Percentiles rank a stretch among this genome's conserved stretches.
Conservation (phyloP, 2,113 vertebrate genomes). For the Chaetura pelagica region DNA sequence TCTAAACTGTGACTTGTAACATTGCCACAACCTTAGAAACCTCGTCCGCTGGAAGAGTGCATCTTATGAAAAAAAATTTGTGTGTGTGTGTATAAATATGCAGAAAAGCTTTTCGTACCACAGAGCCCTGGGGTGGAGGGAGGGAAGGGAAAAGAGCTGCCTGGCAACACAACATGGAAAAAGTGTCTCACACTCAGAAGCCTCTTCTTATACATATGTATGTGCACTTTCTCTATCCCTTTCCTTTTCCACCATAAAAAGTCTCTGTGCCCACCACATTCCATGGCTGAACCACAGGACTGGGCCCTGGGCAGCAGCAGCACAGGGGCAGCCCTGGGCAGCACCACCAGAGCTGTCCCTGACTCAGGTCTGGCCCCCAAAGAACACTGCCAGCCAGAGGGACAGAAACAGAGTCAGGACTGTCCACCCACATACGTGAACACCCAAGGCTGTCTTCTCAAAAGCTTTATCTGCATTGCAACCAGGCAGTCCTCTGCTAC, state of each 20-base stretch:
- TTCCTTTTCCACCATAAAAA: constrained; percentile 3
- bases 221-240: background rate
- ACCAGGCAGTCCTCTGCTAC: accelerated
- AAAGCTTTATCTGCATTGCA: background rate
- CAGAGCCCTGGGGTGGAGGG: background rate
- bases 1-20: background rate
- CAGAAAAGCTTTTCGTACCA: background rate
- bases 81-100: background rate
- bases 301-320: background rate
- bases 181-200: constrained; percentile 2
- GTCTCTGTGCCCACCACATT: background rate
- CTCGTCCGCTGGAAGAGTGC: background rate
- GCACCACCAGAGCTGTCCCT: accelerated
- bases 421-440: accelerated
- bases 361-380: accelerated
- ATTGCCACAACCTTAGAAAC: background rate
- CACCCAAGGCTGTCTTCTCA: accelerated
- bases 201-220: background rate
- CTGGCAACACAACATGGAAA: constrained; percentile 48
- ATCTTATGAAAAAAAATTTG: background rate
- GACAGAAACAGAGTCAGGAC: background rate
- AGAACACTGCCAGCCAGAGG: background rate
- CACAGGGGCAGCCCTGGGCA: accelerated
- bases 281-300: background rate
- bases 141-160: background rate